Percentiles rank a stretch among this genome's conserved stretches.
Evolutionary conservation across 2,113 vertebrate genomes (phyloP).

Genomic region (Scomber japonicus): DNA sequence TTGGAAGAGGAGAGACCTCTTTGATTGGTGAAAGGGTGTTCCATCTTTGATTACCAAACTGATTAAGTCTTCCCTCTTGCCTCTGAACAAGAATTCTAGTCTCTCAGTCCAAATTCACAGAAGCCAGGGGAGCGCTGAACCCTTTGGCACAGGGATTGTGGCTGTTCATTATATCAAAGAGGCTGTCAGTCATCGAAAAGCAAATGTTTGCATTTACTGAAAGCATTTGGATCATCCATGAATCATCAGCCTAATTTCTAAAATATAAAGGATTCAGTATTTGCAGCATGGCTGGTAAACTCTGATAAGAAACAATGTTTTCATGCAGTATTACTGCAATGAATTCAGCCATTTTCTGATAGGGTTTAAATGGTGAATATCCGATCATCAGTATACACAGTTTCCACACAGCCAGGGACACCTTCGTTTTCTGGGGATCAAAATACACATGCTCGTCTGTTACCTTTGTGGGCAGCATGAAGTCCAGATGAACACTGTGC

Average conservation of each 20-base stretch:
- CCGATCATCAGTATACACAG: constrained; percentile 29
- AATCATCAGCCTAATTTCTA: constrained; percentile 9
- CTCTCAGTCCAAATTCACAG: constrained; percentile 42
- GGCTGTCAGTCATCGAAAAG: neutral
- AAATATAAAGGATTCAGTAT: too few species aligned
- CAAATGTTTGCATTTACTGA: too few species aligned
- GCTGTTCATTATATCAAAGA: constrained; percentile 52
- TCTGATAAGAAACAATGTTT: too few species aligned
- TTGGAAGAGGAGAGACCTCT: too few species aligned
- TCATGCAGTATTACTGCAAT: constrained; percentile 43
- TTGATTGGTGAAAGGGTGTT: too few species aligned
- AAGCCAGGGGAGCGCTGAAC: constrained; percentile 40
- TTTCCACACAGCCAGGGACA: constrained; percentile 48
- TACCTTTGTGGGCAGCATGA: constrained; percentile 32
- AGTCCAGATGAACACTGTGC: neutral
- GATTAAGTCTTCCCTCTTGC: too few species aligned
- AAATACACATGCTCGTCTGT: constrained; percentile 16
- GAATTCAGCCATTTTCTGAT: constrained; percentile 37
- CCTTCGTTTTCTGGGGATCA: neutral
- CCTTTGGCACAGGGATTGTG: constrained; percentile 30
- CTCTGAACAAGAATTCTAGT: neutral
- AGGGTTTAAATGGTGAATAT: constrained; percentile 16
- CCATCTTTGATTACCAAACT: too few species aligned
- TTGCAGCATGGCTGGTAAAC: too few species aligned
- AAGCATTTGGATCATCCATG: too few species aligned